phyloP scores from a whole-genome alignment of 2,888 invertebrate genomes.

The Mesorhabditis spiculigera region DNA sequence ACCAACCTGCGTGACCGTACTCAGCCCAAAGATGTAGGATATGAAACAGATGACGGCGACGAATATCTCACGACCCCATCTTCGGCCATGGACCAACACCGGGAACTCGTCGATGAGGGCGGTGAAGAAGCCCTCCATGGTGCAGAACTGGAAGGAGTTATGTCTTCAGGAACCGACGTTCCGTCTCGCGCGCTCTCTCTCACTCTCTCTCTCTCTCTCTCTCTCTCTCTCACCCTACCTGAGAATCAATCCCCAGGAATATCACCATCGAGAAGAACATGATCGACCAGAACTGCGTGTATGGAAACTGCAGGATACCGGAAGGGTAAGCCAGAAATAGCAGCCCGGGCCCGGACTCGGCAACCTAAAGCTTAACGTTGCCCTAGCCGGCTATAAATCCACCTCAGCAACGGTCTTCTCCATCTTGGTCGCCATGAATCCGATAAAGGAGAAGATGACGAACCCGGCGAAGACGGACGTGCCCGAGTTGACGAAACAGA shows the following conservation, averaged over 20 bases:
- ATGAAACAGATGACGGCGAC: slow-evolving; percentile 84
- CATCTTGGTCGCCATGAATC: slow-evolving; percentile 63
- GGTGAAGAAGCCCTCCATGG: slow-evolving; percentile 97
- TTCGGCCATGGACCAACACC: slow-evolving; percentile 68
- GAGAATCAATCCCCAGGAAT: slow-evolving; percentile 68
- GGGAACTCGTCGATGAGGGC: slow-evolving; percentile 97
- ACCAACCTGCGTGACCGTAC: slow-evolving; percentile 65
- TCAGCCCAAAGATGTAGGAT: slow-evolving; percentile 89
- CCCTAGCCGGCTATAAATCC: background rate
- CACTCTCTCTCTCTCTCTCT: background rate
- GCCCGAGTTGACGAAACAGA: slow-evolving; percentile 62
- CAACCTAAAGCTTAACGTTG: slow-evolving; percentile 48
- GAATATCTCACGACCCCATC: slow-evolving; percentile 80
- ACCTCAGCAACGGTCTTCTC: slow-evolving; percentile 60
- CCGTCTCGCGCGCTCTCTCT: too few relatives aligned
- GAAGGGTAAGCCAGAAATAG: slow-evolving; percentile 69
- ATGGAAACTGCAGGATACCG: slow-evolving; percentile 67
- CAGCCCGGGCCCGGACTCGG: slow-evolving; percentile 64
- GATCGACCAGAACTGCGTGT: slow-evolving; percentile 68
- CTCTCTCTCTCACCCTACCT: slow-evolving; percentile 58
- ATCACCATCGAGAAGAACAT: slow-evolving; percentile 72
- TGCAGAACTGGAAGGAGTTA: slow-evolving; percentile 73
- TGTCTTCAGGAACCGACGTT: too few relatives aligned
- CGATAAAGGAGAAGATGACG: slow-evolving; percentile 64
- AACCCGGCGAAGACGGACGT: slow-evolving; percentile 64